These are phyloP conservation scores for Notoglanidium macrostoma DNA, from an alignment of 2,797 vertebrate genomes.

Conservation along the genomic window DNA sequence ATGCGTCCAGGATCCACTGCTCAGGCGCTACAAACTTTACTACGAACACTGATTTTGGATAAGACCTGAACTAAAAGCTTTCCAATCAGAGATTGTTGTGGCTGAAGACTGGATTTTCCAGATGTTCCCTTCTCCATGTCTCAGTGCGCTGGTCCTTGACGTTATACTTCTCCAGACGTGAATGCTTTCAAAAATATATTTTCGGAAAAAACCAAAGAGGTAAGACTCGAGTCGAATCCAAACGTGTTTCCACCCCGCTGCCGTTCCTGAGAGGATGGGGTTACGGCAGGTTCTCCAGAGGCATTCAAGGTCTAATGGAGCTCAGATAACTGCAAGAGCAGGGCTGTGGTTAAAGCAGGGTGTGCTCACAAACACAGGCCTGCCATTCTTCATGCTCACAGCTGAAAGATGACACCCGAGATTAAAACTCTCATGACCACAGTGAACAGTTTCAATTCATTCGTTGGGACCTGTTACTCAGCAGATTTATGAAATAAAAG, in stretches of 20 bases:
- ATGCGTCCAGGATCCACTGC: background rate
- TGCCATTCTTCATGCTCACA: slow-evolving; percentile 10
- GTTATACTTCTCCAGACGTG: background rate
- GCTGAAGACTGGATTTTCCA: background rate
- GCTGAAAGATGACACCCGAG: slow-evolving; percentile 20
- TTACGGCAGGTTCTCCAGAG: background rate
- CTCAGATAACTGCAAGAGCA: background rate
- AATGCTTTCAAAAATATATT: background rate
- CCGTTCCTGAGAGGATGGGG: background rate
- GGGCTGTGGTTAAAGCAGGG: slow-evolving; percentile 14
- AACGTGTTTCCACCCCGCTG: background rate
- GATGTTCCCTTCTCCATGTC: too few relatives aligned
- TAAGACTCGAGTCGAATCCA: background rate
- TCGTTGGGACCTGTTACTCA: background rate
- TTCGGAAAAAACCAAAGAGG: background rate
- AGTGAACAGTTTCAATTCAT: background rate
- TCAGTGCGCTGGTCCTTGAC: background rate
- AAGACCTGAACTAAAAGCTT: background rate
- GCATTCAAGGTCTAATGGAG: background rate
- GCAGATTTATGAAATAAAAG: background rate
- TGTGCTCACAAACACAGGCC: slow-evolving; percentile 1
- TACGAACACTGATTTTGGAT: background rate
- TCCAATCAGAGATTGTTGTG: background rate
- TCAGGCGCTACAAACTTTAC: background rate
- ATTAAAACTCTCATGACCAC: slow-evolving; percentile 7